Conservation (phyloP, 1,140 invertebrate genomes). For the Zaprionus nigranus region DNA sequence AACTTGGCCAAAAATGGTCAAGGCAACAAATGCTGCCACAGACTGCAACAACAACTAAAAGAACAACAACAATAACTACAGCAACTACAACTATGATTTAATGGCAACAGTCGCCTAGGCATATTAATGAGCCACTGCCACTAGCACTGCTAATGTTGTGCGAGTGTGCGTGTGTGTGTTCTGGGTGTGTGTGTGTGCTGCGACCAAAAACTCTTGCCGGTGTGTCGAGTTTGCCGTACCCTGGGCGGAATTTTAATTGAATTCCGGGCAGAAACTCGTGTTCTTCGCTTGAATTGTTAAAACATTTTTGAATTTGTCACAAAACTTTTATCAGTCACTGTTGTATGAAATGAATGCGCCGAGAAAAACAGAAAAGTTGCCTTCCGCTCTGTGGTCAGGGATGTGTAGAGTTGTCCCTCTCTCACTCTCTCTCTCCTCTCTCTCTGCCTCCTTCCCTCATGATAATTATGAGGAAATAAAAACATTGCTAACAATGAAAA, state of each 20-base stretch:
- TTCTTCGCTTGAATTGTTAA: slow-evolving; percentile 13
- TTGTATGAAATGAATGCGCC: slow-evolving; percentile 11
- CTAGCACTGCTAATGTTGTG: slow-evolving; percentile 10
- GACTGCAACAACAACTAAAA: background rate
- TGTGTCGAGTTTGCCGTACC: background rate
- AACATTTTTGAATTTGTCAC: slow-evolving; percentile 35
- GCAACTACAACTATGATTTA: slow-evolving; percentile 42
- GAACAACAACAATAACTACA: background rate
- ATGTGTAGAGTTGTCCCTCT: slow-evolving; percentile 7
- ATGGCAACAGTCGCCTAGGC: slow-evolving; percentile 29
- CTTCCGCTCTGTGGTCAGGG: slow-evolving; percentile 22
- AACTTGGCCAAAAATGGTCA: slow-evolving; percentile 44
- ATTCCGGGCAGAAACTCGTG: slow-evolving; percentile 27
- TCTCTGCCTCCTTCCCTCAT: background rate
- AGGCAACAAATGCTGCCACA: slow-evolving; percentile 19
- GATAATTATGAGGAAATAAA: slow-evolving; percentile 25
- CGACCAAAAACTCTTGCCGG: background rate
- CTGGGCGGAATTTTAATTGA: slow-evolving; percentile 38
- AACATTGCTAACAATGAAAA: slow-evolving; percentile 25
- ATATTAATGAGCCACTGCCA: slow-evolving; percentile 48
- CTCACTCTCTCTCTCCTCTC: background rate
- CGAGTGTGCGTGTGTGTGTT: background rate
- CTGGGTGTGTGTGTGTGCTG: background rate
- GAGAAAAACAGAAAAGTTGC: slow-evolving; percentile 21
- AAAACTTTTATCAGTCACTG: slow-evolving; percentile 25